Conservation (phyloP, 2,113 vertebrate genomes). For the Aix galericulata region DNA sequence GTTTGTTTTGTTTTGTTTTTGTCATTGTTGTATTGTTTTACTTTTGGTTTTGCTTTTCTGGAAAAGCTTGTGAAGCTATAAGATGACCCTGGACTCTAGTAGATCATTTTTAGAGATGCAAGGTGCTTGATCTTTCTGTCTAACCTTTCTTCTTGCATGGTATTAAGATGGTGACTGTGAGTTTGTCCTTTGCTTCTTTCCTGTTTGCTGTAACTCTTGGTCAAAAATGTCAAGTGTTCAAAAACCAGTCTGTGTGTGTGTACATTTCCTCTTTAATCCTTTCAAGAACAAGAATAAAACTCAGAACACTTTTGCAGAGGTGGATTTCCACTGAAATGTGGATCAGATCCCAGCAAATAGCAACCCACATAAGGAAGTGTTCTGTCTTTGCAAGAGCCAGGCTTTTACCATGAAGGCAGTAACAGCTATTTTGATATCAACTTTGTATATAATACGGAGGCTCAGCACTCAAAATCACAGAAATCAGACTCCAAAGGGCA, state of each 20-base stretch:
- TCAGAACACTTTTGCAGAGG: background rate
- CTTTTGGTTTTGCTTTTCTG: background rate
- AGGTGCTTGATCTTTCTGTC: background rate
- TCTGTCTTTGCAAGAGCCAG: background rate
- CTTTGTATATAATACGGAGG: background rate
- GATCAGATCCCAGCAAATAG: constrained; percentile 14
- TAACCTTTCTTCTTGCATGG: background rate
- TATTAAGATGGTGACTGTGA: background rate
- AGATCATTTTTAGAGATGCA: background rate
- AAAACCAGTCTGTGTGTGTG: background rate
- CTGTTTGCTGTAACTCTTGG: background rate
- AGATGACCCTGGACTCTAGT: background rate
- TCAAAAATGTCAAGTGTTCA: background rate
- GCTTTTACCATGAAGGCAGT: background rate
- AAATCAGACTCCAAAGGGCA: background rate
- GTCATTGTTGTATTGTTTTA: background rate
- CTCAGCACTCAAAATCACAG: background rate
- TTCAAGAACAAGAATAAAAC: background rate
- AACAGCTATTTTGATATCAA: background rate
- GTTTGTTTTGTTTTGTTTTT: too few relatives aligned
- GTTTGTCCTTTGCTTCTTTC: background rate
- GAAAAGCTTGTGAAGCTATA: background rate
- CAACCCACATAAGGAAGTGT: background rate
- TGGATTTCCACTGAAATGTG: constrained; percentile 1
- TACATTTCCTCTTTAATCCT: background rate